Base-by-base conservation (phyloP, 2,797 vertebrate species). In the Macropodus opercularis region DNA sequence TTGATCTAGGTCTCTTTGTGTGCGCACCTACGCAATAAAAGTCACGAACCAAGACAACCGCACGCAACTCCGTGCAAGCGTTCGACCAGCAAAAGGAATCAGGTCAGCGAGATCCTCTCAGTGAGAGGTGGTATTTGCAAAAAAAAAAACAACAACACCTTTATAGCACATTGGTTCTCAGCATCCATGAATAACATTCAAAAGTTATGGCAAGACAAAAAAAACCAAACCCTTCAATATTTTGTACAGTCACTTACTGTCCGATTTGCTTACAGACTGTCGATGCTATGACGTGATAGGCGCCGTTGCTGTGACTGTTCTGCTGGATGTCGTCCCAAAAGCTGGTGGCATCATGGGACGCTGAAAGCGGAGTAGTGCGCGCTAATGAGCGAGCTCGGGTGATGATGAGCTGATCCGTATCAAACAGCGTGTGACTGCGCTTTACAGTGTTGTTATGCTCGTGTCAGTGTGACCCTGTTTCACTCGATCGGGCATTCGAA, bases 251-350 rank as follows among this genome's bases (percentile, higher is more conserved):
- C 62, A 51, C 70, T 77, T 64, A 36, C 21, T 5, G 22, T 14
- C 52, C 72, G 38, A 68, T 78, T 84, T 68, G 56, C 42, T 63
- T 65, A 63, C 58, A 79, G 79, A 72, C 41, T 58, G 61, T 63
- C 79, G 63, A 72, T 62, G 63, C 61, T 31, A 11, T 61, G 54
- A 35, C 26, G 40, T 40, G 39, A 67, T 56, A 7, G 57, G 34
- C 12, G 13, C 59, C 40, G 19, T 72, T 68, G 34, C 44, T 3
- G 59, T 23, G 26, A 32, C 19, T 41, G 59, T 47, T 77, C 27
- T 15, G 35, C 44, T 40, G 47, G 39, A 52, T 54, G 64, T 55
- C 23, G 31, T 52, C 49, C 51, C 40, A 36, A 67, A 48, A 75
- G 41, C 54, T 21, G 39, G 32, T 51, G 77, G 60, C 39, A 44